Evolutionary conservation across 2,113 vertebrate species (phyloP).

Genomic region (Spilogale gracilis): DNA sequence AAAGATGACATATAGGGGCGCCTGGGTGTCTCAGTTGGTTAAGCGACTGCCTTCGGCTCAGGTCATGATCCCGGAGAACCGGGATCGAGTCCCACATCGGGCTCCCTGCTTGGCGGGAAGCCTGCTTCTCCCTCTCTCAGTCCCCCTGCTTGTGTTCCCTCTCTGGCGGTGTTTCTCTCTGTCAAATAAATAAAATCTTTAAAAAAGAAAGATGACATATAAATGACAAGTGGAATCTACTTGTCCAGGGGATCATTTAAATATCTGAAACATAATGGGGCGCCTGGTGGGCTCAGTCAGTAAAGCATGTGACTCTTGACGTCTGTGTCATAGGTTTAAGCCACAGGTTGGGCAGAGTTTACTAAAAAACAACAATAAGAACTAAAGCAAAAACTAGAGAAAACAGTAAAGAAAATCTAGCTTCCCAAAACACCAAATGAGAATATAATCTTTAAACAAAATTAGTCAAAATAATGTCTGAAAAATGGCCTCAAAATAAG

Average conservation of each 20-base stretch:
- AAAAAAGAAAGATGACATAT: not conserved
- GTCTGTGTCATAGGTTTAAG: not conserved
- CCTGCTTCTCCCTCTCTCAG: no score
- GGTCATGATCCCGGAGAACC: no score
- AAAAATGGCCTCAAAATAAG: not conserved
- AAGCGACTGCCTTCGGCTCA: no score
- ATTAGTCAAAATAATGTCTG: not conserved
- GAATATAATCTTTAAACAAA: not conserved
- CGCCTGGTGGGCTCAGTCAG: not conserved
- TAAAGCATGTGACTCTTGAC: not conserved
- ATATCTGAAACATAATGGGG: not conserved
- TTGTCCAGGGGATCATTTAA: not conserved
- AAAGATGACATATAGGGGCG: not conserved
- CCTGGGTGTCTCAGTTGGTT: no score
- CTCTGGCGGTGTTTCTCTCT: no score
- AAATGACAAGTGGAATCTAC: constrained; percentile 22
- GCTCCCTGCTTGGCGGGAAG: no score
- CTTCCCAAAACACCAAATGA: not conserved
- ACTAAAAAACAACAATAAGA: not conserved
- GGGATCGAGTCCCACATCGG: no score
- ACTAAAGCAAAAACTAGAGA: not conserved
- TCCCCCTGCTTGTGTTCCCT: no score
- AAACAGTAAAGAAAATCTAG: constrained; percentile 33
- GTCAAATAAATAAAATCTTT: no score
- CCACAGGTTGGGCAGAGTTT: not conserved